These are phyloP conservation scores for Drosophila affinis DNA, from an alignment of 2,888 invertebrate genomes.

Conservation along the genomic window DNA sequence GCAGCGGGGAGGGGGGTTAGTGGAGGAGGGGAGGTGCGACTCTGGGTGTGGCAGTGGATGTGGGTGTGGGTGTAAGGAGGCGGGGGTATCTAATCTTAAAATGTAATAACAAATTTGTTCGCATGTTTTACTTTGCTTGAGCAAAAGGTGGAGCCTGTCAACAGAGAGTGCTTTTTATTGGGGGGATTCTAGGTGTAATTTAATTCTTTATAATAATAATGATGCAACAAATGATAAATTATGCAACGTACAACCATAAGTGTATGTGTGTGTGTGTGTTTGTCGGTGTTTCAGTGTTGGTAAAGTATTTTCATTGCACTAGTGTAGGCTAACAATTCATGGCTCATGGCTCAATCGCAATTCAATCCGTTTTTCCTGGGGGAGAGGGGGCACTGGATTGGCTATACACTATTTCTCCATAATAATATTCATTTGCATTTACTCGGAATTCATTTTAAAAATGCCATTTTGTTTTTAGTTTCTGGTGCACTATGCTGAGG, in stretches of 20 bases:
- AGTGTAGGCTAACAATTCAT: conserved; percentile 26
- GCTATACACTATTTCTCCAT: conserved; percentile 53
- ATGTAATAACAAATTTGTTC: conserved; percentile 50
- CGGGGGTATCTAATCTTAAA: conserved; percentile 35
- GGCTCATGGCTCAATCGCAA: conserved; percentile 45
- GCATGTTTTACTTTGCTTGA: conserved; percentile 58
- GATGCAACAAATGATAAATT: conserved; percentile 52
- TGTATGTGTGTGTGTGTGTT: conserved; percentile 37
- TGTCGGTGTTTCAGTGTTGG: conserved; percentile 36
- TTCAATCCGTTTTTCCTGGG: conserved; percentile 5
- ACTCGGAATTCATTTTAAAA: conserved; percentile 45
- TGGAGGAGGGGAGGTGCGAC: neutral
- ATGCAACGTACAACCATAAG: conserved; percentile 75
- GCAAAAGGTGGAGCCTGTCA: conserved; percentile 62
- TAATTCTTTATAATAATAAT: conserved; percentile 25
- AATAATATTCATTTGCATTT: conserved; percentile 60
- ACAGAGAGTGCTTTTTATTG: conserved; percentile 23
- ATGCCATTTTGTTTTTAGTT: conserved; percentile 28
- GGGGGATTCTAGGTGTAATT: conserved; percentile 21
- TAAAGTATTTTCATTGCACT: conserved; percentile 19
- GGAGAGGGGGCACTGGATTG: neutral
- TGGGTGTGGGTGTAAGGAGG: neutral
- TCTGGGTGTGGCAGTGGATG: neutral
- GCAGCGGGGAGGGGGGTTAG: neutral
- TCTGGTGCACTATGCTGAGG: conserved; percentile 36